A percentile compares a stretch with the other conserved stretches of the same genome.
phyloP scores from a whole-genome alignment of 2,797 vertebrate species.

The Cetoscarus ocellatus region DNA sequence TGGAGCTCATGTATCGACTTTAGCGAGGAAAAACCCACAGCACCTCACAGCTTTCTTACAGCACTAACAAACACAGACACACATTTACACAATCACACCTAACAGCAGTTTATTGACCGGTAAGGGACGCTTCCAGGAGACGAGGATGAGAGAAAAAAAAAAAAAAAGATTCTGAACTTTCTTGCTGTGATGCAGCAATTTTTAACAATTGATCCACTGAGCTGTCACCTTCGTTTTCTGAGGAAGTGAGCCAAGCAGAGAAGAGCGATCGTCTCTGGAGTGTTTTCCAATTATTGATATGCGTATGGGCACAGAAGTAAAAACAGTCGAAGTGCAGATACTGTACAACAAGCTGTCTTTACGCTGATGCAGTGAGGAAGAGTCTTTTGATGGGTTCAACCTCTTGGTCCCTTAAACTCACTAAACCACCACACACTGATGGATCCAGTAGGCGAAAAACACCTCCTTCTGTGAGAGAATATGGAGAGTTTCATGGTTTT shows the following conservation, averaged over 20 bases:
- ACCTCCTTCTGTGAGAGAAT: too few species aligned
- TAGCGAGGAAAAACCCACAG: conserved; percentile 10
- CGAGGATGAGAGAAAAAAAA: not conserved
- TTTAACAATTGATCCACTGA: conserved; percentile 25
- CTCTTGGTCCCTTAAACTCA: not conserved
- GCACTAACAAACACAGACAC: conserved; percentile 31
- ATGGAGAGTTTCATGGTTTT: too few species aligned
- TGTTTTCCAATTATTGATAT: conserved; percentile 20
- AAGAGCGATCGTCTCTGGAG: conserved; percentile 5
- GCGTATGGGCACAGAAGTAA: not conserved
- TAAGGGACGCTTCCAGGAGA: conserved; percentile 17
- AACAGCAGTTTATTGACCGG: conserved; percentile 50
- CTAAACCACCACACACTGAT: too few species aligned
- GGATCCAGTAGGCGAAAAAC: too few species aligned
- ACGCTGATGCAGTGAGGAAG: conserved; percentile 1
- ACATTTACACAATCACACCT: conserved; percentile 35
- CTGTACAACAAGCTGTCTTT: not conserved
- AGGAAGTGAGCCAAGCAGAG: conserved; percentile 7
- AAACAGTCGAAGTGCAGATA: not conserved
- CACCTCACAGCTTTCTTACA: conserved; percentile 31
- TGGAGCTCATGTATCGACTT: conserved; percentile 5
- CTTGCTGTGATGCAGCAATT: conserved; percentile 37
- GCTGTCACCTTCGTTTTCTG: conserved; percentile 30
- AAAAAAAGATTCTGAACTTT: conserved; percentile 32
- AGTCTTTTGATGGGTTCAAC: not conserved